A percentile compares a stretch with the other conserved stretches of the same genome.
phyloP scores from a whole-genome alignment of 2,888 invertebrate genomes.

The Dione vanillae region DNA sequence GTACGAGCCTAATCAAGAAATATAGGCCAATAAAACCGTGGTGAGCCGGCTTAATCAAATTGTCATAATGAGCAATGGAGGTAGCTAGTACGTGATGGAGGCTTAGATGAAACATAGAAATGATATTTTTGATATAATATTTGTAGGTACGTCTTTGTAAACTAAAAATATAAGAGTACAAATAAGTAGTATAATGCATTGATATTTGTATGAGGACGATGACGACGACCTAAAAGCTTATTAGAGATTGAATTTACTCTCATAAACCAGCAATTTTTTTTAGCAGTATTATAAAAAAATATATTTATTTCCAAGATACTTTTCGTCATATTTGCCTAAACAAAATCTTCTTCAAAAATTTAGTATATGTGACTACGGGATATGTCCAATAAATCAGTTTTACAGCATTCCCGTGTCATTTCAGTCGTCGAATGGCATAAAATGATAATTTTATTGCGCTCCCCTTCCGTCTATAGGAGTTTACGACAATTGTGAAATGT shows the following conservation, averaged over 20 bases:
- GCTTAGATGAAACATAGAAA: conserved; percentile 25
- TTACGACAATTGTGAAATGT: conserved; percentile 85
- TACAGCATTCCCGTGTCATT: conserved; percentile 84
- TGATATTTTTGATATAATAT: neutral
- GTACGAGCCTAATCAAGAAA: conserved; percentile 77
- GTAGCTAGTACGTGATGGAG: conserved; percentile 46
- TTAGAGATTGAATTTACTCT: too few species aligned
- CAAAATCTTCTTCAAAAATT: conserved; percentile 82
- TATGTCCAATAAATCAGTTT: conserved; percentile 84
- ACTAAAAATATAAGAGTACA: neutral
- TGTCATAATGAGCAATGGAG: conserved; percentile 67
- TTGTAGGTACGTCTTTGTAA: neutral
- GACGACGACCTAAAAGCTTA: too few species aligned
- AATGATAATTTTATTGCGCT: conserved; percentile 84
- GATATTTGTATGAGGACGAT: neutral
- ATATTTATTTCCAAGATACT: too few species aligned
- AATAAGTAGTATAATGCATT: neutral
- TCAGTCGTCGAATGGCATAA: conserved; percentile 84
- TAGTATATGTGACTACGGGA: conserved; percentile 80
- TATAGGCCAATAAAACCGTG: conserved; percentile 79
- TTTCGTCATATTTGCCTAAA: conserved; percentile 64
- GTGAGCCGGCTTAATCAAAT: conserved; percentile 76
- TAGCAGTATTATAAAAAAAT: too few species aligned
- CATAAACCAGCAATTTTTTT: too few species aligned
- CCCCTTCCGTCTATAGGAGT: conserved; percentile 81